Base-by-base conservation (phyloP, 2,113 vertebrate species). In the Ictalurus punctatus region DNA sequence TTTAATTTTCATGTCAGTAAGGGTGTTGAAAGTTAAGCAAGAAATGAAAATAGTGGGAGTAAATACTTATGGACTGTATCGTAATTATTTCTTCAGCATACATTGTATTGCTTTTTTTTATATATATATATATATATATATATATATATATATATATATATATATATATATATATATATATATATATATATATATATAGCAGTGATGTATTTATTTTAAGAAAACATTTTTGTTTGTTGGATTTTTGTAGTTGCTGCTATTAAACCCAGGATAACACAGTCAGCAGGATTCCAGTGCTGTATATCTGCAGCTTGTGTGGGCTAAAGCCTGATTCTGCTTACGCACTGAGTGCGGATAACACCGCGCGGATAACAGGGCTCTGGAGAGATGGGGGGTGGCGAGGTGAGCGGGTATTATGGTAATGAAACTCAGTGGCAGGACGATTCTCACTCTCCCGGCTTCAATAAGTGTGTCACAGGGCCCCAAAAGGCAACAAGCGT, bases 311-410 rank as follows among this genome's bases (percentile, higher is more conserved):
- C 86, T 86, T 48, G 86, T 84, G 56, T 61, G 65, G 69, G 67
- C 65, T 86, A 89, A 89, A 79, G 74, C 87, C 14, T 37, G 82
- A 90, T 91, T 91, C 74, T 91, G 90, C 90, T 90, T 89, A 91
- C 63, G 69, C 71, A 16, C 69, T 84, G 85, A 87, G 87, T 86
- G 83, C 30, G 65, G 90, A 89, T 90, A 76, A 90, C 85, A 83
- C 25, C 37, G 16, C 27, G 7, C 25, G 58, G 85, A 82, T 88
- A 86, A 67, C 52, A 80, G 37, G 56, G 52, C 86, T 52, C 61
- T 58, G 40, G 79, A 54, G 59, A 89, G 85, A 73, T 78, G 63
- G 59, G 82, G 78, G 85, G 87, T 90, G 87, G 37, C 21, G 59
- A 89, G 63, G 86, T 82, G 48, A 67, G 63, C 21, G 52, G 76